Percentiles rank a stretch among this genome's conserved stretches.
Evolutionary conservation across 1,140 invertebrate species (phyloP).

Genomic region (Tetramorium simillimum): DNA sequence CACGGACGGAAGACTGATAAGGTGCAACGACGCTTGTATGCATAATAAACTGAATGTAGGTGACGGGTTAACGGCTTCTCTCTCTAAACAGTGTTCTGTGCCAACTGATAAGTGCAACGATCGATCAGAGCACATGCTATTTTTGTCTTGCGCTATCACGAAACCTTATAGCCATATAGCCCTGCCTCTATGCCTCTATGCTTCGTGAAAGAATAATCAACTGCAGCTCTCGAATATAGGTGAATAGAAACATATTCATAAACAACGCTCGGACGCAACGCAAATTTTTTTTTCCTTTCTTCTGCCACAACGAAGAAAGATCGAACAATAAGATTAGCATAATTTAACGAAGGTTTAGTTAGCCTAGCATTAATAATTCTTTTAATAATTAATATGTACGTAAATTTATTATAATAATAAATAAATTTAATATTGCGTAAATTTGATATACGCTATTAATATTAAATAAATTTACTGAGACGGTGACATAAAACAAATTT

Average conservation of each 20-base stretch:
- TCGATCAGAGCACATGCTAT: constrained; percentile 55
- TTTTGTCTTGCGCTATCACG: constrained; percentile 52
- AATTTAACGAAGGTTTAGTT: background rate
- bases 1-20: background rate
- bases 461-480: background rate
- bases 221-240: constrained; percentile 19
- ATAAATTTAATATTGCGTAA: background rate
- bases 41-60: constrained; percentile 36
- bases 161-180: constrained; percentile 35
- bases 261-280: background rate
- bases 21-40: background rate
- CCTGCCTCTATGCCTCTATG: background rate
- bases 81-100: constrained; percentile 22
- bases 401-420: too few species aligned
- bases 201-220: constrained; percentile 38
- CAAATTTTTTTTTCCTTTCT: background rate
- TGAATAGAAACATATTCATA: background rate
- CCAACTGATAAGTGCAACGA: constrained; percentile 49
- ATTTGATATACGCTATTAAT: background rate
- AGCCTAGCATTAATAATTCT: background rate
- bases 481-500: background rate
- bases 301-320: background rate
- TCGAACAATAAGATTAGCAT: background rate
- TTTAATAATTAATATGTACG: background rate
- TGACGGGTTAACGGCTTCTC: constrained; percentile 50